Evolutionary conservation across 2,113 vertebrate species (phyloP).

Genomic region (Anoura caudifer): DNA sequence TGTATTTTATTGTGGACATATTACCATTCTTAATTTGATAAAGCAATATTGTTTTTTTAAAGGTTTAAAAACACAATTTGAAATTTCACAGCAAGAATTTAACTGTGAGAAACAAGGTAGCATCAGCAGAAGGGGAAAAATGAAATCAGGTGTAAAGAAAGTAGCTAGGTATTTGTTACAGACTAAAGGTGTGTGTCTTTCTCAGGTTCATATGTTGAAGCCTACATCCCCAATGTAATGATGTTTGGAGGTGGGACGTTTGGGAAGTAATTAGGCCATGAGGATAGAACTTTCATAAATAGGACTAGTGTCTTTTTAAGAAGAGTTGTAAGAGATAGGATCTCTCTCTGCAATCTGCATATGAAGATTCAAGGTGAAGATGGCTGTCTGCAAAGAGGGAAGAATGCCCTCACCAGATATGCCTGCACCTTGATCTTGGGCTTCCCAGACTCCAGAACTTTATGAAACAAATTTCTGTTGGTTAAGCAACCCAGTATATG

Average conservation of each 20-base stretch:
- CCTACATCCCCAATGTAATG: not conserved
- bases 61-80: not conserved
- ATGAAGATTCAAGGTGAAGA: not conserved
- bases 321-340: not conserved
- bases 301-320: not conserved
- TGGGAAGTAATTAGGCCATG: not conserved
- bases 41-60: not conserved
- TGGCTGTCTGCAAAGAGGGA: not conserved
- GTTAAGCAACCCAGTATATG: not conserved
- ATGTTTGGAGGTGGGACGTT: not conserved
- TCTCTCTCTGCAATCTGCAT: not conserved
- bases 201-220: not conserved
- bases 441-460: not conserved
- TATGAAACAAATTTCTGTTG: not conserved
- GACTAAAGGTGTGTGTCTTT: not conserved
- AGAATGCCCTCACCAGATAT: not conserved
- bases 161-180: not conserved
- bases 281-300: not conserved
- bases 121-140: not conserved
- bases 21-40: not conserved
- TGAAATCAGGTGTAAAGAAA: not conserved
- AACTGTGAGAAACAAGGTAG: not conserved
- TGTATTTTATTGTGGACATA: conserved; percentile 13
- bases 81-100: not conserved
- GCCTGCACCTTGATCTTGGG: not conserved